Evolutionary conservation across 2,797 vertebrate species (phyloP), one percentile per base, ranked within the genome.

Genomic region (Rhinella marina): DNA sequence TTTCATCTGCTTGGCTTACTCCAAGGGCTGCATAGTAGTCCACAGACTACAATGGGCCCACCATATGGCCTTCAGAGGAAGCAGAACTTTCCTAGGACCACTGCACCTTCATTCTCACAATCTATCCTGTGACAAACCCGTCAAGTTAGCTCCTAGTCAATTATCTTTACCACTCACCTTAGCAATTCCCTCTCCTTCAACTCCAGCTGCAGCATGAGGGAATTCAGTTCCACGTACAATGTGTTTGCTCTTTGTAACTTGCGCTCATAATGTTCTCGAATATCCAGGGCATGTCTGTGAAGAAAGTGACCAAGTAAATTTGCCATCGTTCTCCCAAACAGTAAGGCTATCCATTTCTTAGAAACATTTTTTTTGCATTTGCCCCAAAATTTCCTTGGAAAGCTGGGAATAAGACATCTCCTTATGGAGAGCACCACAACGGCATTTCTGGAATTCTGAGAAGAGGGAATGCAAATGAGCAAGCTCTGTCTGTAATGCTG

Each of bases 201-300:
- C 91, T 99, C 98, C 92, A 99, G 95, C 93, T 99, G 98, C 86
- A 99, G 91, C 98, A 99, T 99, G 32, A 99, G 97, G 0, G 97
- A 97, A 0, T 97, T 99, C 1, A 99, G 96, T 91, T 99, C 98
- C 98, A 99, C 98, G 94, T 99, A 99, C 16, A 99, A 95, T 88
- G 98, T 99, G 93, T 99, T 99, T 92, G 98, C 98, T 81, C 98
- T 92, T 88, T 99, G 98, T 92, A 99, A 93, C 88, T 99, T 99
- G 88, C 98, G 94, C 92, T 99, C 98, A 7, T 99, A 99, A 92
- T 99, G 98, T 90, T 99, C 98, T 88, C 98, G 94, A 93, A 99
- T 99, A 93, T 99, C 98, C 92, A 99, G 92, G 0, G 98, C 98
- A 76, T 99, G 98, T 92, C 98, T 99, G 92, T 23, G 11, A 76